Base-by-base conservation (phyloP, 2,113 vertebrate species). In the Sturnus vulgaris region DNA sequence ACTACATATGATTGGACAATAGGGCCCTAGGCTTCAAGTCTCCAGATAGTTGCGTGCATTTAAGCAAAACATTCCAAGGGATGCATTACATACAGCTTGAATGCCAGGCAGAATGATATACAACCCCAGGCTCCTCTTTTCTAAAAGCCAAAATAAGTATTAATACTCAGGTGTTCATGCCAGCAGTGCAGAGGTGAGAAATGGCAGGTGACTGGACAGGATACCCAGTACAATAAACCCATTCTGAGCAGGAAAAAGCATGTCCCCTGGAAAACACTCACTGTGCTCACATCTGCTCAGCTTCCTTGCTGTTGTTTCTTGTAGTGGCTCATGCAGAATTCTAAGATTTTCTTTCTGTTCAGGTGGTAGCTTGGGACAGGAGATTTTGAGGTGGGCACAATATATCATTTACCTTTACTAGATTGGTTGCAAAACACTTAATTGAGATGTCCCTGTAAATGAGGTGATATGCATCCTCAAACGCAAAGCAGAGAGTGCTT, bases 61-160 rank as follows among this genome's bases (percentile, higher is more conserved):
- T 94, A 77, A 92, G 71, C 56, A 92, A 95, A 81, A 78, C 85
- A 92, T 94, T 96, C 88, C 76, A 75, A 83, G 61, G 79, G 85
- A 86, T 92, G 68, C 64, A 88, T 96, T 95, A 88, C 90, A 59
- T 35, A 46, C 13, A 93, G 73, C 65, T 47, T 83, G 71, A 88
- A 88, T 75, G 85, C 40, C 82, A 81, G 40, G 47, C 56, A 86
- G 76, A 63, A 78, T 75, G 68, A 83, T 49, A 44, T 15, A 86
- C 64, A 95, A 61, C 24, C 28, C 7, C 31, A 78, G 46, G 31
- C 15, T 91, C 37, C n/a, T 47, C 23, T 63, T 39, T 65, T 23
- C 47, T 44, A 18, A 68, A 86, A 77, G 47, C 25, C 66, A 21
- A 55, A 76, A 18, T 20, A 61, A 46, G 12, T 60, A 55, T 83